Conservation (phyloP, 2,888 invertebrate species). For the Folsomia candida region DNA sequence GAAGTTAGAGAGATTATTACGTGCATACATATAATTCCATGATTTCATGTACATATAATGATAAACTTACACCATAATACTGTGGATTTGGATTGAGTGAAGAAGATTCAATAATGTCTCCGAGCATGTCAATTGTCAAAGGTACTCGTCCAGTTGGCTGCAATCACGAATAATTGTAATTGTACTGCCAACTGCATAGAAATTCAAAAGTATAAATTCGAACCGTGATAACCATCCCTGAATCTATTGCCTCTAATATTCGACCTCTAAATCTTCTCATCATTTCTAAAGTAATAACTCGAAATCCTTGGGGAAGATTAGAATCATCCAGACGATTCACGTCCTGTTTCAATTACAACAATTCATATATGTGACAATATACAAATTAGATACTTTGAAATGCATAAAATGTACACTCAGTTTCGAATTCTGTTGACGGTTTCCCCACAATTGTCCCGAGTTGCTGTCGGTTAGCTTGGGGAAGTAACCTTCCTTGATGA, state of each 20-base stretch:
- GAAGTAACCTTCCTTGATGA: conserved; percentile 17
- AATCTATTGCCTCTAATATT: conserved; percentile 25
- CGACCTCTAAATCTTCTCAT: conserved; percentile 7
- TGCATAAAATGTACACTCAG: background rate
- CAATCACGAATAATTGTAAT: no score
- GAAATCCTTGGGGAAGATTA: conserved; percentile 3
- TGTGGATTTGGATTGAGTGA: conserved; percentile 57
- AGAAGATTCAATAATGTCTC: conserved; percentile 72
- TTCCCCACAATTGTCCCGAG: conserved; percentile 9
- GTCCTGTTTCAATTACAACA: background rate
- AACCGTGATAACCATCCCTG: conserved; percentile 8
- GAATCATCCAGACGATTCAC: conserved; percentile 12
- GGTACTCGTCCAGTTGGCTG: conserved; percentile 63
- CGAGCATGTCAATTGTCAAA: conserved; percentile 69
- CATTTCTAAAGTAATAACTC: background rate
- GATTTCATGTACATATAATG: no score
- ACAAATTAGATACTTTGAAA: background rate
- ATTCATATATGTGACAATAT: background rate
- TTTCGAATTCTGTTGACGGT: conserved; percentile 14
- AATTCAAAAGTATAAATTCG: background rate
- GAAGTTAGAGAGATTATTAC: background rate
- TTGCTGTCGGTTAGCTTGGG: conserved; percentile 10
- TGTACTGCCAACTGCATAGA: conserved; percentile 54
- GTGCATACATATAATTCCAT: conserved; percentile 54
- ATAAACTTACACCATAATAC: conserved; percentile 63